Base-by-base conservation (phyloP, 2,113 vertebrate species). In the Osmerus mordax region DNA sequence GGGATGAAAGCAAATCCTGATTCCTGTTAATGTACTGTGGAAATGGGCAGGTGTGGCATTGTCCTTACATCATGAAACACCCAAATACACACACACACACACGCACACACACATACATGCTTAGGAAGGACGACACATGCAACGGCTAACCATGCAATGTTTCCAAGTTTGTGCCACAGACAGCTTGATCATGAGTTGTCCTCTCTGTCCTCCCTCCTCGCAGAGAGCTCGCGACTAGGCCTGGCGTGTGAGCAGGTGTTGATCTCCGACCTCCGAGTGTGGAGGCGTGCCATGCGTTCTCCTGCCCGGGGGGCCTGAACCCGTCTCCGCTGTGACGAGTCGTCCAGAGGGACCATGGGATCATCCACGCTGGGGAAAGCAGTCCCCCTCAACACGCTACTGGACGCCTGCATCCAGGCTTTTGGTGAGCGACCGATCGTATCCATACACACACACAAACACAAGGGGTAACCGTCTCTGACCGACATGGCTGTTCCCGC, bases 321-420 rank as follows among this genome's bases (percentile, higher is more conserved):
- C 62, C 61, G 56, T 72, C 76, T 60, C 64, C 84, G 83, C 90
- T 90, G 83, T 94, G 90, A 95, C 87, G 85, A 79, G 70, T 73
- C 1, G 77, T 71, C 89, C 59, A 29, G 84, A 25, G 85, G 65
- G 70, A 93, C 76, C 82, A 99, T 99, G 97, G 96, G 94, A 87
- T 95, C 95, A 23, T 94, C 92, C 76, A 87, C 88, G 3, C 90
- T 98, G 76, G 95, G 95, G 71, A 99, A 98, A 86, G 94, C 96
- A 69, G 97, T 96, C 15, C 93, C 95, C 4, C 84, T 99, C 64
- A 92, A 97, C 80, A 91, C 94, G 65, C 92, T 99, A 74, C 82
- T 99, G 81, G 91, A 93, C 1, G 86, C 95, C 65, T 97, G 96
- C 87, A 94, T 98, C 78, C 90, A 94, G 72, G 93, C 92, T 73